These are phyloP conservation scores for Danio albolineatus DNA, from an alignment of 2,797 vertebrate species.

Conservation along the genomic window DNA sequence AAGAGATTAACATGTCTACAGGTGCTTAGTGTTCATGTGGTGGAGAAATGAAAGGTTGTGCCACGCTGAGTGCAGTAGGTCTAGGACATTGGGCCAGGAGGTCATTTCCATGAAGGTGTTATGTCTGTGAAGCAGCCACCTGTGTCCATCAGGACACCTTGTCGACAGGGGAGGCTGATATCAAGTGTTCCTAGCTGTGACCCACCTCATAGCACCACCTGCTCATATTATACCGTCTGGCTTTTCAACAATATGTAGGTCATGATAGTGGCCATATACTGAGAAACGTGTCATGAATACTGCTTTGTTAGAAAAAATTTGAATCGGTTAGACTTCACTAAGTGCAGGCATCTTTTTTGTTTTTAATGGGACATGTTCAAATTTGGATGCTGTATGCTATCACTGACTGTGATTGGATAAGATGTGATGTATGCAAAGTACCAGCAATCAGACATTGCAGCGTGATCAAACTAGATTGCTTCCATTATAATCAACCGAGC, in stretches of 20 bases:
- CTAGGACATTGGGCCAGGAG: background rate
- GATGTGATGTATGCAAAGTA: background rate
- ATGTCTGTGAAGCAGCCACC: background rate
- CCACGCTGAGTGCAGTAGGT: background rate
- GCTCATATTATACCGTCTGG: conserved; percentile 14
- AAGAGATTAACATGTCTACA: background rate
- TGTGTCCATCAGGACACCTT: conserved; percentile 22
- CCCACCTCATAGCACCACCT: conserved; percentile 22
- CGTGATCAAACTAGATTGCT: background rate
- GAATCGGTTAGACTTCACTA: background rate
- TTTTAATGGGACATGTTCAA: background rate
- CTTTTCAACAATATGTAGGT: background rate
- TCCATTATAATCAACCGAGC: background rate
- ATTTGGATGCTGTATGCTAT: background rate
- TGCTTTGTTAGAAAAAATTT: background rate
- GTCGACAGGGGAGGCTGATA: background rate
- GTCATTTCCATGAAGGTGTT: conserved; percentile 23
- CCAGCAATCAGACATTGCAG: background rate
- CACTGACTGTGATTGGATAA: background rate
- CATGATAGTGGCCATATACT: background rate
- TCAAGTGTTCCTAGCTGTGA: background rate
- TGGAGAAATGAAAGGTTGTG: background rate
- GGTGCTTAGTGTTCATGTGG: background rate
- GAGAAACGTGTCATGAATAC: background rate
- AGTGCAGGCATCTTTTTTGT: background rate